Conservation (phyloP, 2,797 vertebrate species). For the Characodon lateralis region DNA sequence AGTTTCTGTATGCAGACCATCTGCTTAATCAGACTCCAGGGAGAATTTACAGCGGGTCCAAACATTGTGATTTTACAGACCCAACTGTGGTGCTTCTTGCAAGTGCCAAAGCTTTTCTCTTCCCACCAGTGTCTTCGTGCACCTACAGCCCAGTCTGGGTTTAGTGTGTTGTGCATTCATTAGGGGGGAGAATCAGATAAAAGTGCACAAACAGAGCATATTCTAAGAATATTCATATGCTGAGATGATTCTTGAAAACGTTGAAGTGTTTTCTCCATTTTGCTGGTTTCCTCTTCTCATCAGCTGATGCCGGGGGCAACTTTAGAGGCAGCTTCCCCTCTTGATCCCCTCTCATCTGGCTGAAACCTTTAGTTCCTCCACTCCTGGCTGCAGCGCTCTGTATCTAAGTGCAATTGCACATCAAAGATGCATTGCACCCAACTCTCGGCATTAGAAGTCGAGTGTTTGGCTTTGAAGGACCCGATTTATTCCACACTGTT, state of each 20-base stretch:
- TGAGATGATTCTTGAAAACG: neutral
- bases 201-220: neutral
- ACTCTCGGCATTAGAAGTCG: slow-evolving; percentile 22
- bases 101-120: too few relatives aligned
- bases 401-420: slow-evolving; percentile 36
- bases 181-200: too few relatives aligned
- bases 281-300: slow-evolving; percentile 21
- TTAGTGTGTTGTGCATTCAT: too few relatives aligned
- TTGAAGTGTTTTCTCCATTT: neutral
- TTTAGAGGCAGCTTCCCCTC: slow-evolving; percentile 35
- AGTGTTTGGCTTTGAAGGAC: slow-evolving; percentile 42
- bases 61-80: neutral
- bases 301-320: slow-evolving; percentile 22
- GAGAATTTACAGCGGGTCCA: neutral
- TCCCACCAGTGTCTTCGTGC: too few relatives aligned
- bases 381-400: slow-evolving; percentile 14
- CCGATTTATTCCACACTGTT: slow-evolving; percentile 8
- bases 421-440: slow-evolving; percentile 41
- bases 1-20: neutral
- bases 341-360: slow-evolving; percentile 58
- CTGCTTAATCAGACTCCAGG: neutral
- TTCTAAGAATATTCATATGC: neutral
- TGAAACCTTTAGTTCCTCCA: slow-evolving; percentile 43
- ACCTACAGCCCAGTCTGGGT: neutral
- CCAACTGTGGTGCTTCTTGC: neutral